Evolutionary conservation across 2,888 invertebrate species (phyloP), one percentile per base, ranked within the genome.

Genomic region (Agrotis clavis): DNA sequence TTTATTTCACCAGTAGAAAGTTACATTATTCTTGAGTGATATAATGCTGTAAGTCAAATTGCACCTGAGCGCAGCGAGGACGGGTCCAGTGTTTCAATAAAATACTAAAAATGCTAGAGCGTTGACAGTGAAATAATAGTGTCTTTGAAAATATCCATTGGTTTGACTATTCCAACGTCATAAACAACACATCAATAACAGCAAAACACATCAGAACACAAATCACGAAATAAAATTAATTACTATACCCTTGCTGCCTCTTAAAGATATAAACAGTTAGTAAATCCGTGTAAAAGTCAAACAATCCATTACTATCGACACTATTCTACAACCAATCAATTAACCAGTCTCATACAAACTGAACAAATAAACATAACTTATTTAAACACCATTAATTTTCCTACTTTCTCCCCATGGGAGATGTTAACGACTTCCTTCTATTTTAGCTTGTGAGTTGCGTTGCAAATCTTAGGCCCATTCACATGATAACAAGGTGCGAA

Each of bases 381-480:
- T 67, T 69, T 75, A 76, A 77, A 63, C 74, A 25, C 83, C 86
- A 87, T 89, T 88, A 85, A 89, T 90, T 89, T 85, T 73, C 76
- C 77, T 69, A 86, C 87, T 90, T 90, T 90, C 41, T 41, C 90
- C 82, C 87, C 83, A 77, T 78, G 77, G 77, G 86, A 77, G 75
- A 76, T 83, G 66, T 86, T 89, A 86, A 90, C 87, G 85, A 87
- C 86, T 87, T 87, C 87, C 84, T 84, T 81, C 84, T 84, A 86
- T 85, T 89, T 85, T 68, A 87, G 72, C 41, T 69, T 76, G 83
- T 70, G 83, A 79, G 79, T 54, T 53, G 85, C 82, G 83, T 88
- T 84, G 90, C 88, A 90, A 89, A 89, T 89, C 81, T 84, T 81
- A 65, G 67, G 72, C 65, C 82, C 78, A 85, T 87, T 87, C 85